These are phyloP conservation scores for Oxyruncus cristatus DNA, from an alignment of 2,113 vertebrate genomes.

Conservation along the genomic window DNA sequence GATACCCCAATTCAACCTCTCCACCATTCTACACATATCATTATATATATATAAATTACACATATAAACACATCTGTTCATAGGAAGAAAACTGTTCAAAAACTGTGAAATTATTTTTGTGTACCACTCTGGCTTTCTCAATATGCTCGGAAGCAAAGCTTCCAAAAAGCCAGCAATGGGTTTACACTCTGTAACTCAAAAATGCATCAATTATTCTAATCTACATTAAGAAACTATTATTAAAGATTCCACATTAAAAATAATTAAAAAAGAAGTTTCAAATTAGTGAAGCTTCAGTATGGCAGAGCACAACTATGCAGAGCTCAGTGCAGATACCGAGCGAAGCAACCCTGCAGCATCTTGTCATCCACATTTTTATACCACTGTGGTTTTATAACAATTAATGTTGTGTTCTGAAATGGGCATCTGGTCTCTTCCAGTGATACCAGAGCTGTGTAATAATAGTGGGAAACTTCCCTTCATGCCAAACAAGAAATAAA, in stretches of 20 bases:
- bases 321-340: not conserved
- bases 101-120: not conserved
- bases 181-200: slow-evolving; percentile 28
- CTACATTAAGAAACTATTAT: slow-evolving; percentile 26
- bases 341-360: not conserved
- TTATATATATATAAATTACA: not conserved
- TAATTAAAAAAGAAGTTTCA: slow-evolving; percentile 31
- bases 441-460: not conserved
- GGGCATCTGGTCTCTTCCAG: not conserved
- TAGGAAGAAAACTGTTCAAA: not conserved
- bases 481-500: not conserved
- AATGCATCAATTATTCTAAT: slow-evolving; percentile 37
- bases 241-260: slow-evolving; percentile 34
- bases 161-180: slow-evolving; percentile 16
- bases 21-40: not conserved
- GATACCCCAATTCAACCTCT: not conserved
- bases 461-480: not conserved
- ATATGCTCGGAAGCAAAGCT: slow-evolving; percentile 8
- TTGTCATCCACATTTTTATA: not conserved
- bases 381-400: not conserved
- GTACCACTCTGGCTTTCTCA: not conserved
- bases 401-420: not conserved
- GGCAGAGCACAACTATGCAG: not conserved
- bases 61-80: not conserved
- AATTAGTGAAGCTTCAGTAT: slow-evolving; percentile 18